These are phyloP conservation scores for Criorhina ranunculi DNA, from an alignment of 2,888 invertebrate species.

Conservation along the genomic window DNA sequence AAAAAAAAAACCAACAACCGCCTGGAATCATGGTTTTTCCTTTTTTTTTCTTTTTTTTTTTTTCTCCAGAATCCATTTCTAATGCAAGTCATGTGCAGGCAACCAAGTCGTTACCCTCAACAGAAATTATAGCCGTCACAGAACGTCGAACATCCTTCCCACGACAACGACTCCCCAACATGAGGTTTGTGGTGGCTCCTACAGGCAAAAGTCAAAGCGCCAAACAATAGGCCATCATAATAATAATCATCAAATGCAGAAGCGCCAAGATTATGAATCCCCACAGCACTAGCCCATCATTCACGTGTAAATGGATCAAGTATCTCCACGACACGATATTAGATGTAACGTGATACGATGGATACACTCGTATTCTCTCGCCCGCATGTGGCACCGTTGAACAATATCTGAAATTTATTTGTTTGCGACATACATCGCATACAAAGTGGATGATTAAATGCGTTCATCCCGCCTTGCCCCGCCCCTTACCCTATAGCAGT, in stretches of 20 bases:
- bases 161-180: neutral
- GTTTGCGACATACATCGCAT: slow-evolving; percentile 70
- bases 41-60: too few species aligned
- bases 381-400: slow-evolving; percentile 67
- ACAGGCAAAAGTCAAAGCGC: slow-evolving; percentile 52
- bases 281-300: slow-evolving; percentile 53
- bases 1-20: neutral
- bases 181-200: neutral
- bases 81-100: slow-evolving; percentile 69
- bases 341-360: slow-evolving; percentile 57
- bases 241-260: slow-evolving; percentile 75
- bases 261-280: slow-evolving; percentile 70
- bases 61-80: slow-evolving; percentile 17
- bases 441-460: slow-evolving; percentile 76
- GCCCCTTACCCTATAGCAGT: slow-evolving; percentile 19
- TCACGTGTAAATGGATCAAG: slow-evolving; percentile 74
- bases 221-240: slow-evolving; percentile 72
- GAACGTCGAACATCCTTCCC: neutral
- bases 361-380: slow-evolving; percentile 7
- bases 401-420: slow-evolving; percentile 73
- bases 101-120: slow-evolving; percentile 47
- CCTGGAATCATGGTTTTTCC: neutral
- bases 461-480: slow-evolving; percentile 21
- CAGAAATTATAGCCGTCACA: slow-evolving; percentile 38
- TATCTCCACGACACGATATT: slow-evolving; percentile 56